Evolutionary conservation across 1,140 invertebrate genomes (phyloP).

Genomic region (Diachasma alloeum): DNA sequence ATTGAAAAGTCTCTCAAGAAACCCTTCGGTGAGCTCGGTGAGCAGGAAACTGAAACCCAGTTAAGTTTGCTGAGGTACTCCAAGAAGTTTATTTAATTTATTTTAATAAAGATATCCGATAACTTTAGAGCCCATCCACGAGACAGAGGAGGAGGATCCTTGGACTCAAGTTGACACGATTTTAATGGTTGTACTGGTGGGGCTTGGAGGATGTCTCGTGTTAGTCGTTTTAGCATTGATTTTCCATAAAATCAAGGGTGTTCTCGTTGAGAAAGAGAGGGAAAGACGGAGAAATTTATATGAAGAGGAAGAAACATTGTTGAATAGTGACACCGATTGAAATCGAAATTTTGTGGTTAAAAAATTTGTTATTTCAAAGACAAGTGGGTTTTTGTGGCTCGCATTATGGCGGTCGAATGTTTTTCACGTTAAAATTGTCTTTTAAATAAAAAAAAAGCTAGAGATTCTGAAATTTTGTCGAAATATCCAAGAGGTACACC

Average conservation of each 20-base stretch:
- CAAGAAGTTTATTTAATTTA: slow-evolving; percentile 16
- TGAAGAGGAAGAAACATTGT: neutral
- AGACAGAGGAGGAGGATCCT: slow-evolving; percentile 37
- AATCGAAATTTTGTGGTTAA: neutral
- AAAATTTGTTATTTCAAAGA: neutral
- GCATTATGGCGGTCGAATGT: too few relatives aligned
- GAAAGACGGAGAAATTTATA: neutral
- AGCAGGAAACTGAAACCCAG: slow-evolving; percentile 40
- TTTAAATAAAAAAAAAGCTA: too few relatives aligned
- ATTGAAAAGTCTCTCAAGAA: slow-evolving; percentile 61
- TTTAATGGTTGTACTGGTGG: slow-evolving; percentile 39
- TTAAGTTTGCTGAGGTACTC: slow-evolving; percentile 25
- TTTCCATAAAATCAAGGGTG: slow-evolving; percentile 14
- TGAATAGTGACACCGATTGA: slow-evolving; percentile 12
- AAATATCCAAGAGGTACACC: too few relatives aligned
- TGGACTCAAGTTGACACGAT: slow-evolving; percentile 45
- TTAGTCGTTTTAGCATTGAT: neutral
- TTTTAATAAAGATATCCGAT: slow-evolving; percentile 41
- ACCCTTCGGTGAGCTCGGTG: slow-evolving; percentile 44
- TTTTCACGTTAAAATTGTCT: too few relatives aligned
- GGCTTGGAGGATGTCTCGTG: slow-evolving; percentile 32
- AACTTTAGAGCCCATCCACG: slow-evolving; percentile 36
- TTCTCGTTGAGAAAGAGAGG: neutral
- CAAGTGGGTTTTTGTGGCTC: too few relatives aligned
- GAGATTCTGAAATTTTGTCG: too few relatives aligned